Evolutionary conservation across 2,797 vertebrate genomes (phyloP).

Genomic region (Sebastes nivosus): DNA sequence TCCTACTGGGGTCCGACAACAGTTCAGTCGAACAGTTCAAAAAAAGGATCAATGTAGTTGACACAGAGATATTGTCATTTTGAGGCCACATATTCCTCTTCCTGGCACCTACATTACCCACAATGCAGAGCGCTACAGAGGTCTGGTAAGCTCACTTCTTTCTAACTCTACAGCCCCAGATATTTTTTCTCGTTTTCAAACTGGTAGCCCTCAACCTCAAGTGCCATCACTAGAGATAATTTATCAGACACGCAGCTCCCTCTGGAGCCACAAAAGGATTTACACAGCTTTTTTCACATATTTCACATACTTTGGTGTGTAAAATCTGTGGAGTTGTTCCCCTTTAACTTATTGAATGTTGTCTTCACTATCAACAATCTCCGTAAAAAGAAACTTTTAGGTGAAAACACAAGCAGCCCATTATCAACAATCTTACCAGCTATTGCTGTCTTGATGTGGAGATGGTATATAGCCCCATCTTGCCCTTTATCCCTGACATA

Average conservation of each 20-base stretch:
- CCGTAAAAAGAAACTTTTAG: too few relatives aligned
- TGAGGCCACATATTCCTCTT: not conserved
- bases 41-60: not conserved
- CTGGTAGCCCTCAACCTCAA: not conserved
- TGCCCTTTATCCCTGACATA: not conserved
- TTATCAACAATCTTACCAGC: not conserved
- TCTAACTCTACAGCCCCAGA: not conserved
- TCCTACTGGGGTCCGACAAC: too few relatives aligned
- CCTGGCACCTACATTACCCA: not conserved
- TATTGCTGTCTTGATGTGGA: not conserved
- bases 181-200: too few relatives aligned
- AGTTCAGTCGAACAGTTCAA: not conserved
- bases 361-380: not conserved
- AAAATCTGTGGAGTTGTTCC: not conserved
- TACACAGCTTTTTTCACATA: not conserved
- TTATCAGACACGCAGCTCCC: not conserved
- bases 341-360: not conserved
- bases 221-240: not conserved
- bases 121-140: not conserved
- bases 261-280: not conserved
- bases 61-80: not conserved
- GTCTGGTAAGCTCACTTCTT: not conserved
- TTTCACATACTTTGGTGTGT: not conserved
- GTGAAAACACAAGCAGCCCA: not conserved
- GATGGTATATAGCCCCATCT: not conserved